These are phyloP conservation scores for Eumerus sabulonum DNA, from an alignment of 2,888 invertebrate genomes.

Conservation along the genomic window DNA sequence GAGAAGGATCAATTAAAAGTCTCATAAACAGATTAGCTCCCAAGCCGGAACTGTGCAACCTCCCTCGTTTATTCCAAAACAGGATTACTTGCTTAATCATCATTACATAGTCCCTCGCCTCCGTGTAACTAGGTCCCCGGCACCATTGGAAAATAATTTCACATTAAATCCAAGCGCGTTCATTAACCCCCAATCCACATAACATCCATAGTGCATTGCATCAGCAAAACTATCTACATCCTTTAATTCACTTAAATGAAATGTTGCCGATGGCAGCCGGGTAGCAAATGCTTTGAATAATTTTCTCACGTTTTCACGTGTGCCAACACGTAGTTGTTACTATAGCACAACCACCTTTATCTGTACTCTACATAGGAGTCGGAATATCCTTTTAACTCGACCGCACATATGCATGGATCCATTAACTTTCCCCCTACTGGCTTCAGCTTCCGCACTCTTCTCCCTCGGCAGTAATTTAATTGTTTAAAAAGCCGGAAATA, in stretches of 20 bases:
- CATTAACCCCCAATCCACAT: too few relatives aligned
- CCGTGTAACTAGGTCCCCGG: too few relatives aligned
- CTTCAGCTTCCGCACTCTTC: neutral
- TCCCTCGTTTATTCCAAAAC: too few relatives aligned
- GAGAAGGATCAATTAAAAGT: too few relatives aligned
- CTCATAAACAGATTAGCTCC: too few relatives aligned
- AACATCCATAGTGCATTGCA: too few relatives aligned
- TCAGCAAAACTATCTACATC: slow-evolving; percentile 12
- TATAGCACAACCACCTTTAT: slow-evolving; percentile 2
- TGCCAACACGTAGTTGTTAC: slow-evolving; percentile 42
- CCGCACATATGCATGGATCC: neutral
- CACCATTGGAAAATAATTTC: too few relatives aligned
- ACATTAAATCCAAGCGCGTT: too few relatives aligned
- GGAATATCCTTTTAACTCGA: slow-evolving; percentile 9
- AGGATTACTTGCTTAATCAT: too few relatives aligned
- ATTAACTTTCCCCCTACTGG: too few relatives aligned
- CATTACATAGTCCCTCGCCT: too few relatives aligned
- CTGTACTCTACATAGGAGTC: neutral
- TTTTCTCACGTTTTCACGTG: slow-evolving; percentile 49
- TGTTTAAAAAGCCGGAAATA: slow-evolving; percentile 57
- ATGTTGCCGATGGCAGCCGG: slow-evolving; percentile 35
- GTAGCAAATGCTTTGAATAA: slow-evolving; percentile 55
- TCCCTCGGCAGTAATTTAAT: slow-evolving; percentile 31
- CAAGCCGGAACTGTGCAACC: too few relatives aligned
- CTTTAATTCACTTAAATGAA: slow-evolving; percentile 55